Conservation (phyloP, 2,888 invertebrate genomes). For the Sphinx pinastri region DNA sequence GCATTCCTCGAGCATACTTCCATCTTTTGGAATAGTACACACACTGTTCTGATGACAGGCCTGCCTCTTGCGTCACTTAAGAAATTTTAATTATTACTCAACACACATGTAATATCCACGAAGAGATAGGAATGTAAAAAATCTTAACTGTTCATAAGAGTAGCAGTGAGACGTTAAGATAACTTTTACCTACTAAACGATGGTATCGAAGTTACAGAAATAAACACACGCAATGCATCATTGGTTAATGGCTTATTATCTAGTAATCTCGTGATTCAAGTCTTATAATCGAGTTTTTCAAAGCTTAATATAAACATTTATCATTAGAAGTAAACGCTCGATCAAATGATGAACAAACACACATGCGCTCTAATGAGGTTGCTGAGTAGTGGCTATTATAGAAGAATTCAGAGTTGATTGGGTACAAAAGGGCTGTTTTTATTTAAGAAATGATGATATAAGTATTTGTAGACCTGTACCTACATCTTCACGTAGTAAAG, state of each 20-base stretch:
- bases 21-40: neutral
- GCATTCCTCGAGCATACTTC: neutral
- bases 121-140: constrained; percentile 11
- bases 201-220: constrained; percentile 28
- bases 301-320: constrained; percentile 36
- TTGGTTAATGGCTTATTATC: constrained; percentile 39
- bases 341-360: constrained; percentile 34
- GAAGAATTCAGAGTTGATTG: constrained; percentile 7
- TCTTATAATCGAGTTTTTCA: constrained; percentile 42
- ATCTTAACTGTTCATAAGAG: neutral
- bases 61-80: neutral
- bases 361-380: constrained; percentile 14
- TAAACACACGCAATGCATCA: constrained; percentile 31
- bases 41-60: no score
- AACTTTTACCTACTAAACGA: constrained; percentile 18
- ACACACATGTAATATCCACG: neutral
- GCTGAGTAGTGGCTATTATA: neutral
- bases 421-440: constrained; percentile 8
- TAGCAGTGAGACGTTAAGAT: constrained; percentile 10
- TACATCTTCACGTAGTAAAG: neutral
- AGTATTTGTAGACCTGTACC: neutral
- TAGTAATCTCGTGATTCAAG: constrained; percentile 45
- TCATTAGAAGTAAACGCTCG: constrained; percentile 33
- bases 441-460: neutral
- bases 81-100: neutral